Base-by-base conservation (phyloP, 2,797 vertebrate genomes). In the Sebastes trivittatus region DNA sequence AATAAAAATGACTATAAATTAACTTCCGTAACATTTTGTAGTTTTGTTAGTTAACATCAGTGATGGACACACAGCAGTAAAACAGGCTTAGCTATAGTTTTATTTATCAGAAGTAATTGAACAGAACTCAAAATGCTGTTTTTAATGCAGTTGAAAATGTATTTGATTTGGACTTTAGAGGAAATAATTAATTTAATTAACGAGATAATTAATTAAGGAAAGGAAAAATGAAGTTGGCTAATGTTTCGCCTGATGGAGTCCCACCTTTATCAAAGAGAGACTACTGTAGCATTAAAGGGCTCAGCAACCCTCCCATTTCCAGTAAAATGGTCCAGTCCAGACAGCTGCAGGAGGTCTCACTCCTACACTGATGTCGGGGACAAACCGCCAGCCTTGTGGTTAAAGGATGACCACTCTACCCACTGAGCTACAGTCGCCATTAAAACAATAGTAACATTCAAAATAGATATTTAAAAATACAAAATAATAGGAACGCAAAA, bases 301-400 rank as follows among this genome's bases (percentile, higher is more conserved):
- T 29, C 65, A 46, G 11, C n/a, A 10, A 38, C 32, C 76, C 86
- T 65, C 70, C 38, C 4, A 54, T 32, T 85, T 71, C 52, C 66
- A 54, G 38, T 20, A 3, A 52, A 83, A 88, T 95, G 92, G 94
- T 93, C 87, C 67, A 72, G 75, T 83, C 93, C 90, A 23, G 36
- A 16, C 2, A 4, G 20, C 3, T 0, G 3, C 0, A n/a, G 0
- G 91, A 91, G 16, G 76, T 83, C 80, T 80, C 86, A 89, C 91
- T 92, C 85, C 22, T 4, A 9, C 46, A 67, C 49, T 9, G 9
- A 55, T 63, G 1, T 10, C 0, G 4, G 1, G 2, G 7, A 70
- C 66, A 46, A 46, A 46, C 42, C 42, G 3, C 16, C 42, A 46
- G 14, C 16, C 42, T 46, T 46, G 42, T 0, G 16, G 1, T 46